Evolutionary conservation across 2,113 vertebrate genomes (phyloP).

Genomic region (Atherinomorus stipes): DNA sequence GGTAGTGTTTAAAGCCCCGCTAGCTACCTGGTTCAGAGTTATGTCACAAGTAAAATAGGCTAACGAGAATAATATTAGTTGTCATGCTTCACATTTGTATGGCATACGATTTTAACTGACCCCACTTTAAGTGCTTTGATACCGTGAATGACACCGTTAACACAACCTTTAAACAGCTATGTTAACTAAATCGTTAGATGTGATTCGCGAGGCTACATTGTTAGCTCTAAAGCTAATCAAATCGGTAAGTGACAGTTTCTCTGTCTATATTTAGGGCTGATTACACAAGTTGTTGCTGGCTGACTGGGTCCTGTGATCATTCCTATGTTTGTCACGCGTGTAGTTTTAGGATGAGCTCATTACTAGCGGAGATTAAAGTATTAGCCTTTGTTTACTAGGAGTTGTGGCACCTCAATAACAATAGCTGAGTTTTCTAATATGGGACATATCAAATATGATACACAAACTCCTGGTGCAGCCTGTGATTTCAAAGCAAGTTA

Average conservation of each 20-base stretch:
- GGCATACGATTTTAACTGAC: background rate
- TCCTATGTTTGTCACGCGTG: conserved; percentile 19
- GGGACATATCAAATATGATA: background rate
- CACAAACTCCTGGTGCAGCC: background rate
- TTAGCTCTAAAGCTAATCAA: conserved; percentile 30
- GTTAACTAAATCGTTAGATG: background rate
- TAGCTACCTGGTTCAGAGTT: background rate
- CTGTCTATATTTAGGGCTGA: conserved; percentile 40
- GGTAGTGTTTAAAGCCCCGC: background rate
- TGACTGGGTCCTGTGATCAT: conserved; percentile 27
- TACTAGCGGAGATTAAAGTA: conserved; percentile 65
- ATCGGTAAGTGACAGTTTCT: conserved; percentile 4
- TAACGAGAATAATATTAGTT: background rate
- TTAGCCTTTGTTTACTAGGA: conserved; percentile 68
- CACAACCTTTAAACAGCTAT: background rate
- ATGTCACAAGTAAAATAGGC: no score
- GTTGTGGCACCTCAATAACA: background rate
- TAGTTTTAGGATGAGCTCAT: conserved; percentile 21
- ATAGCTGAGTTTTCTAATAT: background rate
- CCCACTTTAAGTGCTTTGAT: no score
- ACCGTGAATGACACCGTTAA: background rate
- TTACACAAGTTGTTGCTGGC: conserved; percentile 10
- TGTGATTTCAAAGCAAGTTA: background rate
- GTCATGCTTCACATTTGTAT: background rate
- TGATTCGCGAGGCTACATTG: background rate